phyloP scores from a whole-genome alignment of 64 coral and sea anemone species.

The Trachythela sp. region DNA sequence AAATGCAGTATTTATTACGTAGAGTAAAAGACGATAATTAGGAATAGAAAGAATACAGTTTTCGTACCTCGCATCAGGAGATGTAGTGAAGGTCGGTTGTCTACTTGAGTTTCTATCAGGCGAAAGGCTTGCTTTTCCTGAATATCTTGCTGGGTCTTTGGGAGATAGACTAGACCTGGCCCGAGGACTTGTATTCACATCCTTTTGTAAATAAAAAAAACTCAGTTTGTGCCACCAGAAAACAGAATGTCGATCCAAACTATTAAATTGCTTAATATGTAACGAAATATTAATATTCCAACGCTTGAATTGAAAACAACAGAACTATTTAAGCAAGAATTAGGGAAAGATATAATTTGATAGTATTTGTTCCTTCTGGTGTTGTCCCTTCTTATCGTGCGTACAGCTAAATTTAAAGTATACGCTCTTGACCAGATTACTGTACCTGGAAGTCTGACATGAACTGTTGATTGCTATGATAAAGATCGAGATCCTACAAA shows the following conservation, averaged over 20 bases:
- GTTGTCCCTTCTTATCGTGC: too few relatives aligned
- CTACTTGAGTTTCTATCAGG: not conserved
- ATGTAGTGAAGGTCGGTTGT: not conserved
- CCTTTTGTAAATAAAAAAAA: not conserved
- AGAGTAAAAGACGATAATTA: not conserved
- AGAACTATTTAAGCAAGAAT: too few relatives aligned
- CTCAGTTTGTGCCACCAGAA: not conserved
- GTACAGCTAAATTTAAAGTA: too few relatives aligned
- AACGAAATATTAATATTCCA: too few relatives aligned
- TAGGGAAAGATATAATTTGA: too few relatives aligned
- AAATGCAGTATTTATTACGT: too few relatives aligned
- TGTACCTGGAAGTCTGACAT: not conserved
- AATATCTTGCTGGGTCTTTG: not conserved
- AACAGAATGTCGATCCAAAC: too few relatives aligned
- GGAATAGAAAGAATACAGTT: not conserved
- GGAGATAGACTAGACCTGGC: not conserved
- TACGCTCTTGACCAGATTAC: not conserved
- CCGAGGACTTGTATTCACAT: not conserved
- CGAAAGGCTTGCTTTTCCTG: not conserved
- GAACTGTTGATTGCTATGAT: not conserved
- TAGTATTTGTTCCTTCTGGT: too few relatives aligned
- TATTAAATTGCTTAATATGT: too few relatives aligned
- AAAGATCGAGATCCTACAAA: constrained; percentile 9
- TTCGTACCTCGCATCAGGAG: not conserved
- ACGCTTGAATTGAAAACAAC: too few relatives aligned